Percentiles rank a stretch among this genome's conserved stretches.
phyloP scores from a whole-genome alignment of 2,888 invertebrate genomes.

The Zaprionus lineosus region DNA sequence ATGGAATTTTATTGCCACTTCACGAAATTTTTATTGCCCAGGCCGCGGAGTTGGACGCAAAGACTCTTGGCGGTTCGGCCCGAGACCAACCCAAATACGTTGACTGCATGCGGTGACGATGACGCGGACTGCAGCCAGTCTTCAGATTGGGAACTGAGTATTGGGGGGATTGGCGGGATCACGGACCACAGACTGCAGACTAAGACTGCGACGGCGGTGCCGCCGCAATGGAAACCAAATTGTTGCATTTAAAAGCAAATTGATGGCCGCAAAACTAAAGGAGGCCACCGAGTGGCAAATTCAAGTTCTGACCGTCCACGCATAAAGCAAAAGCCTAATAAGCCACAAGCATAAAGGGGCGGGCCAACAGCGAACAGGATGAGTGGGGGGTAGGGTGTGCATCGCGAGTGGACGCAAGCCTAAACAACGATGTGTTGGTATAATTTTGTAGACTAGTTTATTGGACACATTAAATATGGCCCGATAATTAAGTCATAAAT shows the following conservation, averaged over 20 bases:
- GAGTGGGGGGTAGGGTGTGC: slow-evolving; percentile 8
- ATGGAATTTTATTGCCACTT: slow-evolving; percentile 83
- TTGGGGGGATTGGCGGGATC: background rate
- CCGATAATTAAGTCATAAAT: slow-evolving; percentile 83
- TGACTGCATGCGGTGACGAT: slow-evolving; percentile 64
- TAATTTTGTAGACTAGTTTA: slow-evolving; percentile 85
- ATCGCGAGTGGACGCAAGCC: slow-evolving; percentile 32
- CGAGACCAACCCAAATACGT: slow-evolving; percentile 48
- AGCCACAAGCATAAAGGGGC: slow-evolving; percentile 41
- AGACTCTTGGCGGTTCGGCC: slow-evolving; percentile 12
- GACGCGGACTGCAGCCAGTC: slow-evolving; percentile 53
- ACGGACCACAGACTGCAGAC: background rate
- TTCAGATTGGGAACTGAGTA: background rate
- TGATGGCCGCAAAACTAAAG: slow-evolving; percentile 80
- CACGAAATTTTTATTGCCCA: slow-evolving; percentile 76
- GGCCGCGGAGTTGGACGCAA: slow-evolving; percentile 37
- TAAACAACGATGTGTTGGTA: slow-evolving; percentile 77
- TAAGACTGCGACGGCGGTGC: slow-evolving; percentile 19
- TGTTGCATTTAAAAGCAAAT: slow-evolving; percentile 81
- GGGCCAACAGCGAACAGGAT: background rate
- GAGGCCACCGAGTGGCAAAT: slow-evolving; percentile 70
- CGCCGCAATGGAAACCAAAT: slow-evolving; percentile 74
- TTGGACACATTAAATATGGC: slow-evolving; percentile 83
- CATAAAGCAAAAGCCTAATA: slow-evolving; percentile 77
- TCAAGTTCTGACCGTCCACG: slow-evolving; percentile 67